Evolutionary conservation across 2,113 vertebrate species (phyloP).

Genomic region (Microtus pennsylvanicus): DNA sequence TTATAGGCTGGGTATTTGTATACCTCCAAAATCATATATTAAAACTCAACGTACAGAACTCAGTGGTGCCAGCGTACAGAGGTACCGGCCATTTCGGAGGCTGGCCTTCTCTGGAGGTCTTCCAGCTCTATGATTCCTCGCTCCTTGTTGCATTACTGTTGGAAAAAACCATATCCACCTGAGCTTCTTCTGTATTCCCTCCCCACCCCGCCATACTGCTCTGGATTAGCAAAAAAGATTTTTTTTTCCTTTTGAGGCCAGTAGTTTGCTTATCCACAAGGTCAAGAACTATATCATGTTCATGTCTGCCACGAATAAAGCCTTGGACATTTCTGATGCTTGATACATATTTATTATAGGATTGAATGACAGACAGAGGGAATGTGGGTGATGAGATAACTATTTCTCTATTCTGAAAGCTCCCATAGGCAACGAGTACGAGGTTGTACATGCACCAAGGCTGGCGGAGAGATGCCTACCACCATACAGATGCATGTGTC

Average conservation of each 20-base stretch:
- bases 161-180: background rate
- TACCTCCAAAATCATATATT: background rate
- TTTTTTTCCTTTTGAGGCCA: background rate
- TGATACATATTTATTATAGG: slow-evolving; percentile 16
- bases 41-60: background rate
- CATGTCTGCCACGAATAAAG: background rate
- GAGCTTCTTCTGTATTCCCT: background rate
- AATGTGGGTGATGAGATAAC: background rate
- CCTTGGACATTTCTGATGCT: background rate
- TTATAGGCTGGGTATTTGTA: background rate
- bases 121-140: background rate
- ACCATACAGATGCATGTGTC: background rate
- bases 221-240: background rate
- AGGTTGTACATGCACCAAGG: background rate
- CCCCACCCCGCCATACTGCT: too few species aligned
- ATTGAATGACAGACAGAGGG: background rate
- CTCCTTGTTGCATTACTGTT: background rate
- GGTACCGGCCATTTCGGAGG: background rate
- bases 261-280: background rate
- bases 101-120: background rate
- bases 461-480: too few species aligned
- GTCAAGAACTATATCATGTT: background rate
- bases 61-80: background rate
- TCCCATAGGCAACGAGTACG: background rate
- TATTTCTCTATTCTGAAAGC: background rate